Conservation (phyloP, 2,888 invertebrate genomes). For the Dasysyrphus albostriatus region DNA sequence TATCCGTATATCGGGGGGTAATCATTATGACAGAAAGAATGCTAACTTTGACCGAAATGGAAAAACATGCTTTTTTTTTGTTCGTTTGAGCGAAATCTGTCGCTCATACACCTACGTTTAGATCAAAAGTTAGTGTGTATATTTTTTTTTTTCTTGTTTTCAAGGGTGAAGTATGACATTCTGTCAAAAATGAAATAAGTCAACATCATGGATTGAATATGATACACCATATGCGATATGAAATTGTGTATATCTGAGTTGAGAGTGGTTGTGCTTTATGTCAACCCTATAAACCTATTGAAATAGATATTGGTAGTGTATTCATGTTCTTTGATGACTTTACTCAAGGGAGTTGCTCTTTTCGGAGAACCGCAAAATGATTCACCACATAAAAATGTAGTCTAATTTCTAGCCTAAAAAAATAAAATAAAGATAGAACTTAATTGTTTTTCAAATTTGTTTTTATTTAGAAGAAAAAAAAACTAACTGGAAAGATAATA, state of each 20-base stretch:
- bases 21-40: slow-evolving; percentile 53
- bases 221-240: slow-evolving; percentile 63
- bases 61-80: slow-evolving; percentile 11
- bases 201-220: slow-evolving; percentile 48
- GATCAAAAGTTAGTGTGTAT: not conserved
- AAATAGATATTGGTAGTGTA: not conserved
- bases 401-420: not conserved
- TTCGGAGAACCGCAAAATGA: slow-evolving; percentile 11
- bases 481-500: too few species aligned
- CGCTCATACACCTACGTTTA: slow-evolving; percentile 30
- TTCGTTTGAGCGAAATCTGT: slow-evolving; percentile 52
- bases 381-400: not conserved
- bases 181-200: slow-evolving; percentile 66
- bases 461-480: too few species aligned
- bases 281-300: slow-evolving; percentile 16
- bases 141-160: too few species aligned
- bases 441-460: too few species aligned
- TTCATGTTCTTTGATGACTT: slow-evolving; percentile 15
- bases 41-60: slow-evolving; percentile 54
- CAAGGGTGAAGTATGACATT: slow-evolving; percentile 60
- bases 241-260: slow-evolving; percentile 11
- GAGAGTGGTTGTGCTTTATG: not conserved
- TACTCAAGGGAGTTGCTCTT: slow-evolving; percentile 16
- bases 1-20: slow-evolving; percentile 40
- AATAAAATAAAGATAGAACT: not conserved